These are phyloP conservation scores for Metalampra italica DNA, from an alignment of 2,888 invertebrate genomes.

Conservation along the genomic window DNA sequence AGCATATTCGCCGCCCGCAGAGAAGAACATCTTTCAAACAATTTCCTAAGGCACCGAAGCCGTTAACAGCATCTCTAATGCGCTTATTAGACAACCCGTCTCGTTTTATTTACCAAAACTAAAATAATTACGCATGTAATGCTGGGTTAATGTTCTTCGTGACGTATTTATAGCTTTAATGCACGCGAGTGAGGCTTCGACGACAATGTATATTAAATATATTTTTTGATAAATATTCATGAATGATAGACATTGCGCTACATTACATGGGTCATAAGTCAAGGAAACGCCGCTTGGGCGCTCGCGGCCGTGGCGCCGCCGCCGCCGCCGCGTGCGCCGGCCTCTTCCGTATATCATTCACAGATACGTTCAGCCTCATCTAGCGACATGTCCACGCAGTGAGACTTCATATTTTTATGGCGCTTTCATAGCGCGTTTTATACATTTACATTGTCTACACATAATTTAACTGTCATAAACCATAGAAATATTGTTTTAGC, in stretches of 20 bases:
- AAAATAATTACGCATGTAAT: conserved; percentile 62
- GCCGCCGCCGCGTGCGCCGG: conserved; percentile 14
- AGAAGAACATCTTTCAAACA: conserved; percentile 35
- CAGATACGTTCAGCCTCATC: conserved; percentile 27
- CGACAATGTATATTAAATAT: conserved; percentile 58
- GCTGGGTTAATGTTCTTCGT: conserved; percentile 49
- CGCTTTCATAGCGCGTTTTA: conserved; percentile 44
- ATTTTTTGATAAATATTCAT: conserved; percentile 74
- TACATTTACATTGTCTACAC: conserved; percentile 53
- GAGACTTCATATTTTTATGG: conserved; percentile 68
- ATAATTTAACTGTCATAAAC: conserved; percentile 55
- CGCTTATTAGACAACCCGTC: conserved; percentile 53
- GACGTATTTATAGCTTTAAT: conserved; percentile 66
- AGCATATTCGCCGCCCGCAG: conserved; percentile 48
- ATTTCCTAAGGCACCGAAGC: background rate
- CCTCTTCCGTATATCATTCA: conserved; percentile 45
- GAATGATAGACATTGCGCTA: conserved; percentile 73
- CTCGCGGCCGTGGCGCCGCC: conserved; percentile 23
- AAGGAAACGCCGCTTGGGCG: conserved; percentile 56
- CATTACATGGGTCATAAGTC: conserved; percentile 72
- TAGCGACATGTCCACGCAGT: conserved; percentile 59
- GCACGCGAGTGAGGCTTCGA: conserved; percentile 35
- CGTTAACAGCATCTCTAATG: conserved; percentile 55
- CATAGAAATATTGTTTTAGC: conserved; percentile 49
- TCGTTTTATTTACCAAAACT: conserved; percentile 54